Conservation (phyloP, 1,140 invertebrate species). For the Drosophila rhopaloa region DNA sequence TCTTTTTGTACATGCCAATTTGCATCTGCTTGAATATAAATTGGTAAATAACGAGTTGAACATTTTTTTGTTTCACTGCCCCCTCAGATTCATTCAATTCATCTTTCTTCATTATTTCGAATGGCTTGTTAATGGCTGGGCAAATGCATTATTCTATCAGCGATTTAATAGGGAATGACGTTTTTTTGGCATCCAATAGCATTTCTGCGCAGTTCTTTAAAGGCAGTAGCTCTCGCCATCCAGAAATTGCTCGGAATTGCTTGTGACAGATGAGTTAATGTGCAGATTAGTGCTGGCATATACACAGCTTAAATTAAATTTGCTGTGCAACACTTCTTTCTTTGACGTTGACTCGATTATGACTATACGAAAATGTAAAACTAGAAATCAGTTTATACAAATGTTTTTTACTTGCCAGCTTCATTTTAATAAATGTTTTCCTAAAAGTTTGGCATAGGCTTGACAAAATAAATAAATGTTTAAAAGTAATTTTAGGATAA, state of each 20-base stretch:
- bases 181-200: slow-evolving; percentile 12
- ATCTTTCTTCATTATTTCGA: slow-evolving; percentile 64
- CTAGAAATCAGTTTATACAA: neutral
- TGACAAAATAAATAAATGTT: too few relatives aligned
- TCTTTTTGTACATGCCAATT: slow-evolving; percentile 29
- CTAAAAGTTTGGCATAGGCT: too few relatives aligned
- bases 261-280: slow-evolving; percentile 18
- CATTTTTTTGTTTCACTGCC: neutral
- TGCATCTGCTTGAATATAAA: slow-evolving; percentile 28
- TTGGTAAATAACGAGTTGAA: slow-evolving; percentile 11
- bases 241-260: slow-evolving; percentile 27
- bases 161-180: slow-evolving; percentile 40
- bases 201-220: slow-evolving; percentile 24
- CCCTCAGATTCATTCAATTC: slow-evolving; percentile 26
- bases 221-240: slow-evolving; percentile 19
- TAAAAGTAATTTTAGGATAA: too few relatives aligned
- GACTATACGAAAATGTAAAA: neutral
- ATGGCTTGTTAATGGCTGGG: slow-evolving; percentile 27
- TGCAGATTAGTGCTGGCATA: slow-evolving; percentile 25
- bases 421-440: too few relatives aligned
- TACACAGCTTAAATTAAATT: slow-evolving; percentile 17
- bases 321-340: slow-evolving; percentile 13
- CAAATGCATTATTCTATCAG: slow-evolving; percentile 25
- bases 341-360: slow-evolving; percentile 24
- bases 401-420: neutral